Base-by-base conservation (phyloP, 2,797 vertebrate genomes). In the Gadopsis marmoratus region DNA sequence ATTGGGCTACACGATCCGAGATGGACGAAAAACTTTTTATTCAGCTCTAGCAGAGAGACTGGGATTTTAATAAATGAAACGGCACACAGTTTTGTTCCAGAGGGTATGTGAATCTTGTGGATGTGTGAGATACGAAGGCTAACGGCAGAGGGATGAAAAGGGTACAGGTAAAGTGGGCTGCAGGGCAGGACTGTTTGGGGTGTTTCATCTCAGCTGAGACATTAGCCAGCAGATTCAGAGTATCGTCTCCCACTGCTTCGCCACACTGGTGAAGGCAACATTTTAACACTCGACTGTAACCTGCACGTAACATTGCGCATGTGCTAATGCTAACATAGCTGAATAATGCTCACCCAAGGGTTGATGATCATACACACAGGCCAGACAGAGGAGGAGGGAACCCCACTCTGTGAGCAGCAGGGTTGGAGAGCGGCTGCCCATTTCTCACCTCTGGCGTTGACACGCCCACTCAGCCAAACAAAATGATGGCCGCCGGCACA, bases 141-240 rank as follows among this genome's bases (percentile, higher is more conserved):
- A 60, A 41, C 6, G 61, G 51, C 16, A 69, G 56, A 51, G 16
- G 11, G n/a, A 61, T 35, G 51, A 13, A 66, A 54, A 26, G 41
- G n/a, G 29, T 17, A 50, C 29, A 37, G 6, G 53, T 48, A 21
- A 23, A 33, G 8, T 43, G 33, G 31, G 45, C n/a, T 26, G 39
- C 7, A 39, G 50, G 31, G 31, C 26, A 55, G 21, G 9, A 43
- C 31, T 66, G 23, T 35, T 19, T 67, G 41, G 54, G 56, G 37
- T 59, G 37, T 39, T 86, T 54, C 68, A 82, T 81, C 82, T 84
- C 80, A 87, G 70, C 26, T 50, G 29, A 86, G 76, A 82, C 51
- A 79, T 70, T 75, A 81, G 54, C 64, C 61, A 63, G 39, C 33
- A 65, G 56, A 80, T 80, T 61, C 41, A 55, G 41, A 68, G 37